A percentile compares a stretch with the other conserved stretches of the same genome.
These are phyloP conservation scores for Latheticus oryzae DNA, from an alignment of 2,888 invertebrate genomes.

Conservation along the genomic window DNA sequence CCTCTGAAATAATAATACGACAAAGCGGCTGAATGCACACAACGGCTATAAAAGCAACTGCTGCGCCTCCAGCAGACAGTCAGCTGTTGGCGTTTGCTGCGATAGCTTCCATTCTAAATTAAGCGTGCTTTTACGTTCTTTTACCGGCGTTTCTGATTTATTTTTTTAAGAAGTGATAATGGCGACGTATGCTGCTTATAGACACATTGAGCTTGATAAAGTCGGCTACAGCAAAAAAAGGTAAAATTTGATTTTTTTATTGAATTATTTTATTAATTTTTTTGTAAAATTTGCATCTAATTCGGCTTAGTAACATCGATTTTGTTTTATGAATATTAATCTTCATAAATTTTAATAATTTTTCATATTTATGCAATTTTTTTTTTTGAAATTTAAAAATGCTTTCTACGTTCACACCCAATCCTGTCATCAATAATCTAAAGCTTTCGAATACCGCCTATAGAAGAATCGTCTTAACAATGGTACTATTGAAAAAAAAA, in stretches of 20 bases:
- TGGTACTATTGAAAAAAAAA: too few relatives aligned
- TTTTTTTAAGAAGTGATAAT: constrained; percentile 65
- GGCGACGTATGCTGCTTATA: constrained; percentile 94
- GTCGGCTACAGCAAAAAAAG: constrained; percentile 94
- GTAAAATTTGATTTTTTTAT: constrained; percentile 68
- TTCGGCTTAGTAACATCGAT: too few relatives aligned
- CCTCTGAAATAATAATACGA: constrained; percentile 26
- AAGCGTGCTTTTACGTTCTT: constrained; percentile 36
- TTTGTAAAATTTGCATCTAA: background rate
- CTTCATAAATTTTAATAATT: too few relatives aligned
- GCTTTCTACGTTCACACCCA: constrained; percentile 13
- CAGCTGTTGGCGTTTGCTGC: constrained; percentile 58
- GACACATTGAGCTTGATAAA: constrained; percentile 94
- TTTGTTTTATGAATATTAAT: too few relatives aligned
- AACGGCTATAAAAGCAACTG: constrained; percentile 58
- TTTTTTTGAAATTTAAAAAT: background rate
- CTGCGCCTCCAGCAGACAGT: constrained; percentile 56
- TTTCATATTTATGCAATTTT: too few relatives aligned
- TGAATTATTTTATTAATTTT: background rate
- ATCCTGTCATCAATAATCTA: constrained; percentile 5
- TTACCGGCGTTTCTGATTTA: constrained; percentile 41
- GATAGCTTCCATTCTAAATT: constrained; percentile 42
- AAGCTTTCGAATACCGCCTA: too few relatives aligned
- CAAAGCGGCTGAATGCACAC: constrained; percentile 48
- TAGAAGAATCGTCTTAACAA: too few relatives aligned